Conservation (phyloP, 2,113 vertebrate genomes). For the Megaceryle maxima region DNA sequence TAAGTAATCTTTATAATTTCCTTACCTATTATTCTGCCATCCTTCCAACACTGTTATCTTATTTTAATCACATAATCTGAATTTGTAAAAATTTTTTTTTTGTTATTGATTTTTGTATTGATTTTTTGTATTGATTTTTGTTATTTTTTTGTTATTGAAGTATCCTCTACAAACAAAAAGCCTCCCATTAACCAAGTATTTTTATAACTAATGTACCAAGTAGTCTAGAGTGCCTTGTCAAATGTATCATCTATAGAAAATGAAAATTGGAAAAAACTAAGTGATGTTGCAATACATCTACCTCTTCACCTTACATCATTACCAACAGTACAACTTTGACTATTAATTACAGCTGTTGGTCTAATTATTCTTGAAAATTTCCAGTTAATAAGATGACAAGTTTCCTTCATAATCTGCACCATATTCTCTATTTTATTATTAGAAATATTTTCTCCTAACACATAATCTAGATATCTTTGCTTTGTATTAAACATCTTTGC, state of each 20-base stretch:
- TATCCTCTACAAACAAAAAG: background rate
- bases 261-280: background rate
- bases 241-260: background rate
- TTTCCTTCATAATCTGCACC: background rate
- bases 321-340: background rate
- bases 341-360: background rate
- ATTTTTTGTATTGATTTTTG: too few species aligned
- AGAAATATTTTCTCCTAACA: background rate
- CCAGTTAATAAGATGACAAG: background rate
- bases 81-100: background rate
- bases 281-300: background rate
- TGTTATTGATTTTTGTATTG: background rate
- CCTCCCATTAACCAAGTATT: background rate
- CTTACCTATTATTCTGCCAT: background rate
- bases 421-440: background rate
- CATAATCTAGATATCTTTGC: background rate
- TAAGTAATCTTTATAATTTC: background rate
- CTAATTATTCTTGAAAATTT: background rate
- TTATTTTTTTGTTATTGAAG: background rate
- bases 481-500: background rate
- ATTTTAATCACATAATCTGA: background rate
- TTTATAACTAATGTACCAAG: background rate
- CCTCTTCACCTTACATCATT: background rate
- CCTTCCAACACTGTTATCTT: background rate
- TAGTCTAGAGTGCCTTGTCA: background rate